These are phyloP conservation scores for Champsocephalus esox DNA, from an alignment of 2,797 vertebrate genomes.

Conservation along the genomic window DNA sequence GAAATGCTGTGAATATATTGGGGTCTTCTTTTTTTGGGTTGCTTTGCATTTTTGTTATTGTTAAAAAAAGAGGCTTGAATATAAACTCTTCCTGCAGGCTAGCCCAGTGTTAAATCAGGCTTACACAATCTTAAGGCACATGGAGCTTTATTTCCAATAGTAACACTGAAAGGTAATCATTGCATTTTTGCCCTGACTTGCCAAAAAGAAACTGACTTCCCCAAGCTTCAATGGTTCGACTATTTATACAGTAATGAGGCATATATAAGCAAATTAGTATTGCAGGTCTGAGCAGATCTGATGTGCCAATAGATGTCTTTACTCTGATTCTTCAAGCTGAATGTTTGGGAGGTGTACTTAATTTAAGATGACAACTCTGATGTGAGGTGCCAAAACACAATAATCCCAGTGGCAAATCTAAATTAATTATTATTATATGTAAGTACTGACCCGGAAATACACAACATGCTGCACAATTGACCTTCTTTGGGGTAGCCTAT, in stretches of 20 bases:
- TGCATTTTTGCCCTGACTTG: too few species aligned
- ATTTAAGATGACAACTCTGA: conserved; percentile 63
- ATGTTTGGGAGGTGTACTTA: conserved; percentile 51
- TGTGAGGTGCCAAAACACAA: conserved; percentile 30
- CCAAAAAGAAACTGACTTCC: too few species aligned
- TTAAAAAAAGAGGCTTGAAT: too few species aligned
- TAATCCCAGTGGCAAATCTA: conserved; percentile 54
- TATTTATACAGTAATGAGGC: background rate
- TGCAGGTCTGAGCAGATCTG: conserved; percentile 17
- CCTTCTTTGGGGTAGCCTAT: background rate
- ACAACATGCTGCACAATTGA: background rate
- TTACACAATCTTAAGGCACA: too few species aligned
- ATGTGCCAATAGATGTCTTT: conserved; percentile 38
- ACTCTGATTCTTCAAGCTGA: conserved; percentile 20
- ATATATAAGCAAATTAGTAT: conserved; percentile 29
- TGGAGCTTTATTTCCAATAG: too few species aligned
- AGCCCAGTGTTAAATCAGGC: too few species aligned
- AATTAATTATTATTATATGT: conserved; percentile 14
- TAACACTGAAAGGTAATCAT: too few species aligned
- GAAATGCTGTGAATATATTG: too few species aligned
- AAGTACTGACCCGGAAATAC: conserved; percentile 18
- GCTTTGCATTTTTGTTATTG: too few species aligned
- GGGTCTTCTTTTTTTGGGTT: too few species aligned
- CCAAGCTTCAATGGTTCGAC: background rate
- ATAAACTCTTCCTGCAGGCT: too few species aligned